Percentiles rank a stretch among this genome's conserved stretches.
Evolutionary conservation across 1,140 invertebrate genomes (phyloP).

Genomic region (Brachionus plicatilis): DNA sequence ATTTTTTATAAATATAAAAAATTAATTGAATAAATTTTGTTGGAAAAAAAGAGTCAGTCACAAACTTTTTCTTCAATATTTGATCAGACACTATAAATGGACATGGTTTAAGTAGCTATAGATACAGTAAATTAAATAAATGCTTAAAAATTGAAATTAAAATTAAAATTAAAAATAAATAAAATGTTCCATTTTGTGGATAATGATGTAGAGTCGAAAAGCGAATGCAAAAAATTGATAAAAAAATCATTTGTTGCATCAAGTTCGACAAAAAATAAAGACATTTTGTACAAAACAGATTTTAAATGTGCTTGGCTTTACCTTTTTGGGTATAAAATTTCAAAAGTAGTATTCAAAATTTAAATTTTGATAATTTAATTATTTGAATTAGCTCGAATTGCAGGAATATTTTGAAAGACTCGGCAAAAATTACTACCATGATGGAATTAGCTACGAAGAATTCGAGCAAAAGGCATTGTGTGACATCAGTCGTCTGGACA

Average conservation of each 20-base stretch:
- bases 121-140: background rate
- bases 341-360: background rate
- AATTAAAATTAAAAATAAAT: background rate
- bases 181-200: constrained; percentile 29
- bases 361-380: background rate
- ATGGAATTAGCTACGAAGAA: background rate
- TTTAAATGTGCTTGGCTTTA: constrained; percentile 36
- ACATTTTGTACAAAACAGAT: constrained; percentile 16
- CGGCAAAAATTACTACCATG: constrained; percentile 19
- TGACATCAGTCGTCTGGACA: constrained; percentile 13
- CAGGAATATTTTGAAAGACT: constrained; percentile 22
- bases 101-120: background rate
- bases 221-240: constrained; percentile 19
- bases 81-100: background rate
- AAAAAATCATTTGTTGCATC: background rate
- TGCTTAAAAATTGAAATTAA: background rate
- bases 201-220: background rate
- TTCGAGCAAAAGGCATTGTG: constrained; percentile 6
- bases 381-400: constrained; percentile 4
- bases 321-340: constrained; percentile 38
- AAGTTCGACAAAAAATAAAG: constrained; percentile 22
- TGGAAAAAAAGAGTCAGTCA: no score
- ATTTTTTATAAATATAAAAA: no score
- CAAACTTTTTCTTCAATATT: background rate
- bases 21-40: no score